Conservation (phyloP, 2,888 invertebrate genomes). For the Sinopyrophorus schimmeli region DNA sequence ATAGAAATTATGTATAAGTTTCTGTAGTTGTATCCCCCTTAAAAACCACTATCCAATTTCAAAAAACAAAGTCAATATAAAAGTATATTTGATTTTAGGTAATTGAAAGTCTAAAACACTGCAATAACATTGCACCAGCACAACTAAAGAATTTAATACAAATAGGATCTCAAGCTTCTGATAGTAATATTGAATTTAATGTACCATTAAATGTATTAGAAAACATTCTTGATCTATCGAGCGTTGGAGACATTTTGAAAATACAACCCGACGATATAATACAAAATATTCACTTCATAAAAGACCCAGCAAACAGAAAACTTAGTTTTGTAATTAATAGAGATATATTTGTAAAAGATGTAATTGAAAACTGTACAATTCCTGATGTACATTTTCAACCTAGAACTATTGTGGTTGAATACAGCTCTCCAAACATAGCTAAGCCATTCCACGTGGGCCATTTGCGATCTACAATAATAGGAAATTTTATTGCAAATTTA, state of each 20-base stretch:
- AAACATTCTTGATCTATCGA: conserved; percentile 49
- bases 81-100: too few species aligned
- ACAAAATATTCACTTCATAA: conserved; percentile 46
- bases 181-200: conserved; percentile 46
- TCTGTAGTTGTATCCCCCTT: too few species aligned
- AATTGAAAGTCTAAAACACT: conserved; percentile 41
- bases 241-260: conserved; percentile 49
- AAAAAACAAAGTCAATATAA: too few species aligned
- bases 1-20: too few species aligned
- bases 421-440: conserved; percentile 96
- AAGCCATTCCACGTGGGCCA: conserved; percentile 99
- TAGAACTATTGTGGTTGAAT: conserved; percentile 71
- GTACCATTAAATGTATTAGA: conserved; percentile 49
- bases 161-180: conserved; percentile 36
- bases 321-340: conserved; percentile 54
- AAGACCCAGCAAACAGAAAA: conserved; percentile 48
- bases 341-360: conserved; percentile 54
- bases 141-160: conserved; percentile 48
- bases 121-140: conserved; percentile 38
- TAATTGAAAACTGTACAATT: conserved; percentile 51
- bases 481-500: conserved; percentile 86
- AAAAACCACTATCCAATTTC: too few species aligned
- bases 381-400: conserved; percentile 48
- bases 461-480: conserved; percentile 93
- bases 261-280: conserved; percentile 55